Evolutionary conservation across 2,888 invertebrate genomes (phyloP).

Genomic region (Steinernema carpocapsae): DNA sequence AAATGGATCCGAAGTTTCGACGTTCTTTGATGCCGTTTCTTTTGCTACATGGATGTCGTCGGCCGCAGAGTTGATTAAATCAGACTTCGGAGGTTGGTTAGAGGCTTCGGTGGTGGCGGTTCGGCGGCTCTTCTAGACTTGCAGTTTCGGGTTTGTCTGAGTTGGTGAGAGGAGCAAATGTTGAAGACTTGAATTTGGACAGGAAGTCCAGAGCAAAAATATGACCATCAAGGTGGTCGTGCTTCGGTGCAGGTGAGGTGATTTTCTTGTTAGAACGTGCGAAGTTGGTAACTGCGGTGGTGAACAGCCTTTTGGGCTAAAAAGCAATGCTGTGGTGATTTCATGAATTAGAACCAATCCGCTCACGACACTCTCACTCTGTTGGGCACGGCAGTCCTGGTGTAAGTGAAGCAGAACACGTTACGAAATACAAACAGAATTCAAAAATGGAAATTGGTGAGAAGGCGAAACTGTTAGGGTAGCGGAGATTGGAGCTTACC

Average conservation of each 20-base stretch:
- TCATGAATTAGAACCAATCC: background rate
- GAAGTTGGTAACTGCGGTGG: background rate
- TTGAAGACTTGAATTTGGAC: background rate
- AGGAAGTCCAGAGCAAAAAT: constrained; percentile 9
- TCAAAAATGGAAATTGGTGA: background rate
- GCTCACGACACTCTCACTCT: constrained; percentile 19
- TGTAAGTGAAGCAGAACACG: background rate
- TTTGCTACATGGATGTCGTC: no score
- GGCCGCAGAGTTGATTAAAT: no score
- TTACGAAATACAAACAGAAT: background rate
- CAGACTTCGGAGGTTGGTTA: no score
- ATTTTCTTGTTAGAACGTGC: constrained; percentile 1
- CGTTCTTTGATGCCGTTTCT: no score
- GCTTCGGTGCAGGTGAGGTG: constrained; percentile 5
- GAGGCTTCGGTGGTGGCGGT: no score
- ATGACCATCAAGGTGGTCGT: constrained; percentile 9
- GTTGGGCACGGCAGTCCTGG: background rate
- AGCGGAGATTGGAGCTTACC: background rate
- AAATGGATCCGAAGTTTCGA: no score
- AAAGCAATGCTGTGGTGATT: constrained; percentile 12
- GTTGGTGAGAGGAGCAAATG: background rate
- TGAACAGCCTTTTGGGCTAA: constrained; percentile 35
- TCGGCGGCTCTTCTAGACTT: no score
- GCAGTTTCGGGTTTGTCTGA: no score
- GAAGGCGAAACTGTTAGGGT: constrained; percentile 1